Percentiles rank a stretch among this genome's conserved stretches.
Evolutionary conservation across 92 coral and sea anemone species (phyloP).

Genomic region (Parazoanthus darwini): DNA sequence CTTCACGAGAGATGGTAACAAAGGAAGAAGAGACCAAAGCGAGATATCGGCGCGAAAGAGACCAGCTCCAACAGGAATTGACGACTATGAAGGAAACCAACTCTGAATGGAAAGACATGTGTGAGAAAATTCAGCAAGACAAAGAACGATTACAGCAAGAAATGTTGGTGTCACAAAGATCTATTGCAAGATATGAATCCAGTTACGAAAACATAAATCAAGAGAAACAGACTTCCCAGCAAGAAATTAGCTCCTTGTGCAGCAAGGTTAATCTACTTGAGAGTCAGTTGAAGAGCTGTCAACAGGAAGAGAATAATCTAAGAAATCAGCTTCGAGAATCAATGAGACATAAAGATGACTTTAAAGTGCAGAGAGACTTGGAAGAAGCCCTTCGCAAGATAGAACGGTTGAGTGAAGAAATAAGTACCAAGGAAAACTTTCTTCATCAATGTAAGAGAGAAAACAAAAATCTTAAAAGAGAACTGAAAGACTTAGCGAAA

Average conservation of each 20-base stretch:
- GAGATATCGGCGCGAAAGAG: constrained; percentile 69
- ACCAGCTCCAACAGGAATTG: constrained; percentile 72
- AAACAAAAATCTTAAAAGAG: constrained; percentile 63
- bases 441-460: constrained; percentile 81
- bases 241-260: constrained; percentile 63
- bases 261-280: constrained; percentile 72
- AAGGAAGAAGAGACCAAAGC: constrained; percentile 60
- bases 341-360: constrained; percentile 64
- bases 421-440: constrained; percentile 54
- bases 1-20: constrained; percentile 54
- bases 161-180: constrained; percentile 69
- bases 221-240: constrained; percentile 54
- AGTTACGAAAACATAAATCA: constrained; percentile 53
- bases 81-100: constrained; percentile 76
- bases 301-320: constrained; percentile 60
- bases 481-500: constrained; percentile 57
- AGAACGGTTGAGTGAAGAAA: constrained; percentile 67
- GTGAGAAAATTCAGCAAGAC: constrained; percentile 85
- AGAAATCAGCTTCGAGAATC: constrained; percentile 61
- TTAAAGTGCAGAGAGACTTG: constrained; percentile 61
- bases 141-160: constrained; percentile 83
- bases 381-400: constrained; percentile 69
- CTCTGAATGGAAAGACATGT: constrained; percentile 90
- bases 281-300: constrained; percentile 57
- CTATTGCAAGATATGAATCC: constrained; percentile 61